phyloP scores from a whole-genome alignment of 1,140 invertebrate genomes.

The Drosophila auraria region DNA sequence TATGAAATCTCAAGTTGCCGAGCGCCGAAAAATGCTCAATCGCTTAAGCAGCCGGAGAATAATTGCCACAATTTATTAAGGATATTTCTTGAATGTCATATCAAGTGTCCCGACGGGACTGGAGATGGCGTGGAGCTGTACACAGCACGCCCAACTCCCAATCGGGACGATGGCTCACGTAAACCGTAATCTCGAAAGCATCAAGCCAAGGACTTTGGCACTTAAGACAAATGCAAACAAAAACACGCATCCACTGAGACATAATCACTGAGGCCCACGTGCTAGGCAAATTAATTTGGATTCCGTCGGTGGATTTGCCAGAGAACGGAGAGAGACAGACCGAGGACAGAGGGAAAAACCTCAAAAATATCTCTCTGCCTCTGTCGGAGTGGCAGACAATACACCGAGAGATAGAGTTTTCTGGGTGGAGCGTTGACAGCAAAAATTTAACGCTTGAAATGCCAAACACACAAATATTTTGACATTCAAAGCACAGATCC shows the following conservation, averaged over 20 bases:
- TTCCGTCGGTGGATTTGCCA: conserved; percentile 32
- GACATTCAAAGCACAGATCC: conserved; percentile 73
- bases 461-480: conserved; percentile 81
- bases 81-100: conserved; percentile 36
- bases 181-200: conserved; percentile 49
- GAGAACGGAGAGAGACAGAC: background rate
- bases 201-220: conserved; percentile 57
- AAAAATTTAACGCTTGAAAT: conserved; percentile 82
- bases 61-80: conserved; percentile 47
- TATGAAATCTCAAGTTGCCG: background rate
- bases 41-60: conserved; percentile 11
- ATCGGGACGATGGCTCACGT: conserved; percentile 34
- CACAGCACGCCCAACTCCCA: conserved; percentile 1
- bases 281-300: conserved; percentile 73
- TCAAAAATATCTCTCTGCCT: conserved; percentile 20
- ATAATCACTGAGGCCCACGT: conserved; percentile 59
- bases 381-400: conserved; percentile 26
- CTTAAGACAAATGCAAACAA: conserved; percentile 56
- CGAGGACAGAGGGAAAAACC: conserved; percentile 6
- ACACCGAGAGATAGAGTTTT: conserved; percentile 15
- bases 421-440: conserved; percentile 67
- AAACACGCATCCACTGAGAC: conserved; percentile 33
- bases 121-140: background rate
- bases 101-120: conserved; percentile 22
- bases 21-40: conserved; percentile 3